phyloP scores from a whole-genome alignment of 2,888 invertebrate species.

The Dorcus hopei region DNA sequence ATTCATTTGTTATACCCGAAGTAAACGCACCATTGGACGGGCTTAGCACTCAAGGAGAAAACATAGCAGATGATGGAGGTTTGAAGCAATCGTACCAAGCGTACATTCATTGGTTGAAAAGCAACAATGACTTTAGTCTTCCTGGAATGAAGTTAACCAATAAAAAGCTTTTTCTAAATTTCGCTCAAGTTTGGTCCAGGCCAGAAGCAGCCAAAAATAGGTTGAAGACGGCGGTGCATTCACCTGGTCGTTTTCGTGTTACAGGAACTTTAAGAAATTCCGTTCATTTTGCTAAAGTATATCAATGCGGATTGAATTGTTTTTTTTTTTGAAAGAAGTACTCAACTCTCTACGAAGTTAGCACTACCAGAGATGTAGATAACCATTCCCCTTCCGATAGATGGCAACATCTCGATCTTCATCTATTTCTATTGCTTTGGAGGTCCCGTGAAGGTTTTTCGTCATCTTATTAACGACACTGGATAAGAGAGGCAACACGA shows the following conservation, averaged over 20 bases:
- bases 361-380: too few species aligned
- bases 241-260: slow-evolving; percentile 67
- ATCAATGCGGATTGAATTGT: not conserved
- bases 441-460: too few species aligned
- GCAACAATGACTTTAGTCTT: slow-evolving; percentile 59
- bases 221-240: slow-evolving; percentile 78
- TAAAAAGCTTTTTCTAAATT: slow-evolving; percentile 84
- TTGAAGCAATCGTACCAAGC: slow-evolving; percentile 89
- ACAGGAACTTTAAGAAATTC: slow-evolving; percentile 18
- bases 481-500: too few species aligned
- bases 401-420: too few species aligned
- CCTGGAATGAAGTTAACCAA: slow-evolving; percentile 72
- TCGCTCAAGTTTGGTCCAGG: slow-evolving; percentile 83
- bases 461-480: too few species aligned
- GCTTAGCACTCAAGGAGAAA: slow-evolving; percentile 81
- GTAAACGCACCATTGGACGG: slow-evolving; percentile 75
- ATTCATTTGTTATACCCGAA: slow-evolving; percentile 76
- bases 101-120: slow-evolving; percentile 71
- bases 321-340: too few species aligned
- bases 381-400: too few species aligned
- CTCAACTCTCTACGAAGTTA: too few species aligned
- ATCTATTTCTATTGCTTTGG: too few species aligned
- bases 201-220: slow-evolving; percentile 78
- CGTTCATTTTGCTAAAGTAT: slow-evolving; percentile 13
- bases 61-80: slow-evolving; percentile 96